Conservation (phyloP, 2,797 vertebrate species). For the Ammospiza maritima region DNA sequence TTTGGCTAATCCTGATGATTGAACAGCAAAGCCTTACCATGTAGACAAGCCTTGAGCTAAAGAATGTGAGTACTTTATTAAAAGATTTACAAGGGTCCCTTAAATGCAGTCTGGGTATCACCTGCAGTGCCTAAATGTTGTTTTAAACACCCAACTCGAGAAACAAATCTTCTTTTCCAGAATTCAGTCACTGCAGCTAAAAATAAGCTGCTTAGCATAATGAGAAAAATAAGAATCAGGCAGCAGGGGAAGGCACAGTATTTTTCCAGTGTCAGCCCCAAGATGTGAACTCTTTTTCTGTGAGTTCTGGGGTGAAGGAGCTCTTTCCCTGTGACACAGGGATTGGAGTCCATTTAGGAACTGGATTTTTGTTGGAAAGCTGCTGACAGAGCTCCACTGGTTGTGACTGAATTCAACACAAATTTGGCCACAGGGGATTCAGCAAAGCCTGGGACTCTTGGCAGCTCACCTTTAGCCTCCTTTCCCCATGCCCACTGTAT, state of each 20-base stretch:
- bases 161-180: conserved; percentile 8
- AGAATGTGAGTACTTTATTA: not conserved
- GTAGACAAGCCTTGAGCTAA: not conserved
- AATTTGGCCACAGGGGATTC: not conserved
- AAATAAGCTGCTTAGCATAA: conserved; percentile 28
- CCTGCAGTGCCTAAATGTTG: not conserved
- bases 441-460: not conserved
- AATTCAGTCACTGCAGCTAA: not conserved
- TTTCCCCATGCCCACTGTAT: not conserved
- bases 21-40: not conserved
- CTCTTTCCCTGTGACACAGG: not conserved
- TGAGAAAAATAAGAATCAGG: not conserved
- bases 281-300: not conserved
- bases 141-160: not conserved
- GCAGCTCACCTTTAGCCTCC: not conserved
- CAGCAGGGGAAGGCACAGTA: not conserved
- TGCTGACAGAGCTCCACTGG: not conserved
- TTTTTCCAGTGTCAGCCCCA: not conserved
- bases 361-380: not conserved
- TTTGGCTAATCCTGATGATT: conserved; percentile 7
- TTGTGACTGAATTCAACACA: not conserved
- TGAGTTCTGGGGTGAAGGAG: conserved; percentile 21
- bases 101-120: conserved; percentile 9
- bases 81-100: not conserved
- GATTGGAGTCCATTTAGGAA: not conserved